phyloP scores from a whole-genome alignment of 2,113 vertebrate genomes.

The Aegotheles bennettii region DNA sequence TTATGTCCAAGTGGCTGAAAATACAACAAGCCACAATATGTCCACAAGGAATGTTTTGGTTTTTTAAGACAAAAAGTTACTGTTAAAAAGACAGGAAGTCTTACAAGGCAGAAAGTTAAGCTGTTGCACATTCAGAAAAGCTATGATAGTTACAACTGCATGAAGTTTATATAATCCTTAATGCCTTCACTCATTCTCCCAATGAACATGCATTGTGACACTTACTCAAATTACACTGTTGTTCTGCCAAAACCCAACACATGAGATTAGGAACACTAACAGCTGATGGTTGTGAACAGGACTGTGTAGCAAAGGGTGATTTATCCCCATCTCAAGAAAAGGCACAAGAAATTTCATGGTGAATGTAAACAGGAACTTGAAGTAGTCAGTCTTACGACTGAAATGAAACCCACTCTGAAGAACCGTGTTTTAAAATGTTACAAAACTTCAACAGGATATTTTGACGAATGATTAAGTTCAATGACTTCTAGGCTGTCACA shows the following conservation, averaged over 20 bases:
- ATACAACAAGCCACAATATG: not conserved
- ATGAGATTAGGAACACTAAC: not conserved
- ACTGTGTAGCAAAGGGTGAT: not conserved
- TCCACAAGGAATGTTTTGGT: not conserved
- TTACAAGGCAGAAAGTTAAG: not conserved
- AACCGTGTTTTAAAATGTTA: not conserved
- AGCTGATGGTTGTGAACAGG: not conserved
- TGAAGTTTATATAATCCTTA: not conserved
- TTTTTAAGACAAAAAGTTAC: not conserved
- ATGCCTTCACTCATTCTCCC: not conserved
- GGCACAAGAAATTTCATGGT: not conserved
- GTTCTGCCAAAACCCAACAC: not conserved
- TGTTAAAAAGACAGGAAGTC: not conserved
- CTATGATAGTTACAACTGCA: not conserved
- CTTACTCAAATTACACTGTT: not conserved
- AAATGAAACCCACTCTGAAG: not conserved
- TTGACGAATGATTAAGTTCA: not conserved
- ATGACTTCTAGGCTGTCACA: not conserved
- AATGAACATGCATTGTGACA: accelerated
- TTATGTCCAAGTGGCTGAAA: not conserved
- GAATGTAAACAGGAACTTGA: not conserved
- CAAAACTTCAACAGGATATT: not conserved
- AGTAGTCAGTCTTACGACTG: not conserved
- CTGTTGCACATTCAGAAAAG: not conserved
- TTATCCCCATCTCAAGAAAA: not conserved